These are phyloP conservation scores for Sarcophaga bullata DNA, from an alignment of 1,140 invertebrate genomes.

Conservation along the genomic window DNA sequence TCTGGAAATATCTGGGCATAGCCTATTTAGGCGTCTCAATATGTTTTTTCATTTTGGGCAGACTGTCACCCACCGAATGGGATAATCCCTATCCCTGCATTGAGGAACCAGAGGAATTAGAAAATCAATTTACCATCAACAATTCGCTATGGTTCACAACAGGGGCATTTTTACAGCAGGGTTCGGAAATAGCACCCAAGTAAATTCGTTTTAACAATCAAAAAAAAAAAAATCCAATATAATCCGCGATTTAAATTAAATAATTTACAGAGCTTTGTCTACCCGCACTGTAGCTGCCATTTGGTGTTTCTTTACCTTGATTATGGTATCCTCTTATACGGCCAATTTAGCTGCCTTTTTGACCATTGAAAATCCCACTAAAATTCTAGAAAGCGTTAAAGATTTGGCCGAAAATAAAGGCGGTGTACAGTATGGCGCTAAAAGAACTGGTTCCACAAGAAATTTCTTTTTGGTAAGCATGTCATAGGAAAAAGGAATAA, in stretches of 20 bases:
- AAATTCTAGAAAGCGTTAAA: conserved; percentile 83
- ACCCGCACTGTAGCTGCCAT: conserved; percentile 82
- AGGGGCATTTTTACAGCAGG: conserved; percentile 85
- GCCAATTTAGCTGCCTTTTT: conserved; percentile 97
- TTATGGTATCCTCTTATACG: conserved; percentile 96
- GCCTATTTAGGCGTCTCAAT: conserved; percentile 83
- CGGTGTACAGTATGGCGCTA: conserved; percentile 90
- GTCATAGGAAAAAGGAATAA: not conserved
- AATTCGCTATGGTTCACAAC: conserved; percentile 88
- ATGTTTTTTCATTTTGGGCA: conserved; percentile 82
- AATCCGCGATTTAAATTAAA: not conserved
- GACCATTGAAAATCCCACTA: conserved; percentile 83
- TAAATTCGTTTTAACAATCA: conserved; percentile 61
- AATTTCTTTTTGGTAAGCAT: conserved; percentile 81
- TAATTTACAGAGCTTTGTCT: conserved; percentile 75
- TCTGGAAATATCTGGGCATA: conserved; percentile 82
- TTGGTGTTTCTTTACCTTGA: conserved; percentile 96
- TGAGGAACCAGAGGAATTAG: conserved; percentile 77
- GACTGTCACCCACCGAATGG: conserved; percentile 85
- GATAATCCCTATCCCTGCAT: conserved; percentile 83
- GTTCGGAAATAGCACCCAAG: conserved; percentile 85
- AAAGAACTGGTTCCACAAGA: conserved; percentile 81
- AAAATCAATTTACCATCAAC: conserved; percentile 85
- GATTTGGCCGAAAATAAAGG: conserved; percentile 80
- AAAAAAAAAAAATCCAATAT: not conserved